phyloP scores from a whole-genome alignment of 1,140 invertebrate genomes.

The Ceratina australensis region DNA sequence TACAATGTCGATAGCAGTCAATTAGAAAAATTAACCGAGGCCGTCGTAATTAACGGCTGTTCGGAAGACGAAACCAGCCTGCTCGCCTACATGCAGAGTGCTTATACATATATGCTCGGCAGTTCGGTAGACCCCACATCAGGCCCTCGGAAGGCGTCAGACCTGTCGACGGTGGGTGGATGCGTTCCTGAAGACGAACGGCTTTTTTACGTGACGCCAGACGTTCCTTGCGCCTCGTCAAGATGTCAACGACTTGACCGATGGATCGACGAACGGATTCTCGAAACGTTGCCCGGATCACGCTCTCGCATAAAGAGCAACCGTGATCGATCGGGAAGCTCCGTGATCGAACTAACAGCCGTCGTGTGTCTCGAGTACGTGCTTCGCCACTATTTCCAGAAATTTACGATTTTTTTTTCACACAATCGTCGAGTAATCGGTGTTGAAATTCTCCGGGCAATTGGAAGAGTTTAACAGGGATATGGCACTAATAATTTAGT shows the following conservation, averaged over 20 bases:
- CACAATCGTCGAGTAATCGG: neutral
- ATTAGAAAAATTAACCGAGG: constrained; percentile 22
- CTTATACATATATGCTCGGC: neutral
- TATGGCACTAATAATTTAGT: no score
- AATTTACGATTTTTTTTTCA: constrained; percentile 6
- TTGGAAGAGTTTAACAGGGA: no score
- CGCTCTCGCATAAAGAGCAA: constrained; percentile 47
- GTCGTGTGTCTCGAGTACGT: constrained; percentile 25
- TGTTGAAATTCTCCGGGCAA: no score
- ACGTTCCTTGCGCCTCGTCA: constrained; percentile 41
- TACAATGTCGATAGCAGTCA: neutral
- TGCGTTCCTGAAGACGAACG: constrained; percentile 59
- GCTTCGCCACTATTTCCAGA: neutral
- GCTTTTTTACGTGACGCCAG: constrained; percentile 70
- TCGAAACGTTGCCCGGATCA: constrained; percentile 61
- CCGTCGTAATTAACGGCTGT: constrained; percentile 24
- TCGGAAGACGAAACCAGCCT: constrained; percentile 17
- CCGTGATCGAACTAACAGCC: constrained; percentile 65
- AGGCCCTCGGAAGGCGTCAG: constrained; percentile 36
- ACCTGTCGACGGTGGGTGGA: constrained; percentile 61
- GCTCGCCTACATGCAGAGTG: neutral
- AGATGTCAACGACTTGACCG: constrained; percentile 71
- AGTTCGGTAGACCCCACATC: constrained; percentile 21
- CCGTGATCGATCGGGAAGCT: constrained; percentile 74
- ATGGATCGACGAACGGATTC: constrained; percentile 69